Conservation (phyloP, 1,140 invertebrate genomes). For the Meloidogyne chitwoodi region DNA sequence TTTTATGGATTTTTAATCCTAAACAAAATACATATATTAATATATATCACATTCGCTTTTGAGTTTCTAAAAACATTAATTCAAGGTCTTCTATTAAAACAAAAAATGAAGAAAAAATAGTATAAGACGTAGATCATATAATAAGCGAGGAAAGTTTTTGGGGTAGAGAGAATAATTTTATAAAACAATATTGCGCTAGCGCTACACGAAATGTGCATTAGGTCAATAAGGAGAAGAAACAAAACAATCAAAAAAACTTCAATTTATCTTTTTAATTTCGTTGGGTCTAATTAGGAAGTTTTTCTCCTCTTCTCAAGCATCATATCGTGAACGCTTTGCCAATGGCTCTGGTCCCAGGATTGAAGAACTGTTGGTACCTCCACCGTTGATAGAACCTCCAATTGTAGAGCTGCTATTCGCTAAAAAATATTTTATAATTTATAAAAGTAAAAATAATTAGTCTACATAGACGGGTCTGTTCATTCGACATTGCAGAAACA, state of each 20-base stretch:
- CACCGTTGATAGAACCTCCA: background rate
- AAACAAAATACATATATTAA: background rate
- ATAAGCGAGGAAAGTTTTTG: background rate
- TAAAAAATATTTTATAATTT: background rate
- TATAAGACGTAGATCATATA: background rate
- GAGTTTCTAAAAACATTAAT: background rate
- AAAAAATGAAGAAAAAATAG: background rate
- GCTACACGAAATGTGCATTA: background rate
- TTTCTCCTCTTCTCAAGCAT: background rate
- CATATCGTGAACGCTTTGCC: slow-evolving; percentile 11
- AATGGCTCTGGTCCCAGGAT: background rate
- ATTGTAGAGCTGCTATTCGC: background rate
- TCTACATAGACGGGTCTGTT: slow-evolving; percentile 12
- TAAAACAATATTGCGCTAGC: background rate
- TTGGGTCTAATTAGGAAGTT: background rate
- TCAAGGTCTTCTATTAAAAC: background rate
- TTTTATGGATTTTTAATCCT: background rate
- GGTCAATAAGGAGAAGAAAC: background rate
- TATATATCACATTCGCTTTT: background rate
- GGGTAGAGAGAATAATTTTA: background rate
- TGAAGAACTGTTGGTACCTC: background rate
- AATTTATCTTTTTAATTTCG: background rate
- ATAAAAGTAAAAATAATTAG: background rate
- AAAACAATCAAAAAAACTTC: background rate
- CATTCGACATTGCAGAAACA: slow-evolving; percentile 12